phyloP scores from a whole-genome alignment of 1,140 invertebrate genomes.

The Brachionus plicatilis region DNA sequence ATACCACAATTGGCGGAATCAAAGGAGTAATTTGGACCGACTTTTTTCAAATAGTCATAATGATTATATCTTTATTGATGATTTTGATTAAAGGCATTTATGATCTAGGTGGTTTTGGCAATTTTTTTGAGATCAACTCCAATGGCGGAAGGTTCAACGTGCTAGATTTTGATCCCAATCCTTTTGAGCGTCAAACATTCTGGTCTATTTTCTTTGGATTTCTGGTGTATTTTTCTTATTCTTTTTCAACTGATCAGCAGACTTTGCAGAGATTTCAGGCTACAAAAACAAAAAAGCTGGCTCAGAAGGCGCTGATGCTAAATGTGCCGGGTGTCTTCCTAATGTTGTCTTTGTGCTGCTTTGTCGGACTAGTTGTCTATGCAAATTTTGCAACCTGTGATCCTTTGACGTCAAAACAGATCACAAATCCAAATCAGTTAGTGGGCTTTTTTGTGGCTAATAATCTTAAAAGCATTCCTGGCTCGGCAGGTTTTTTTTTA shows the following conservation, averaged over 20 bases:
- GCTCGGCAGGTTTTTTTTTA: constrained; percentile 53
- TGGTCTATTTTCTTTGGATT: constrained; percentile 49
- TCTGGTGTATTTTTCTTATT: constrained; percentile 44
- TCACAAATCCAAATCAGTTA: constrained; percentile 59
- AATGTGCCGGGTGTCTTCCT: constrained; percentile 69
- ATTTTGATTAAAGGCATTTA: constrained; percentile 52
- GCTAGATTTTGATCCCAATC: constrained; percentile 27
- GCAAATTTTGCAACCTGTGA: constrained; percentile 52
- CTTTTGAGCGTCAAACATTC: constrained; percentile 46
- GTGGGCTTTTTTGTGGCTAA: constrained; percentile 9
- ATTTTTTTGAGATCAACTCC: background rate
- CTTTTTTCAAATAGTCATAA: constrained; percentile 75
- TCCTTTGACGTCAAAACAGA: constrained; percentile 45
- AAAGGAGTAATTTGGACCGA: constrained; percentile 66
- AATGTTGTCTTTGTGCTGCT: constrained; percentile 71
- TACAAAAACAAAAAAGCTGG: background rate
- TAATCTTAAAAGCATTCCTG: constrained; percentile 46
- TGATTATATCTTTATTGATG: constrained; percentile 73
- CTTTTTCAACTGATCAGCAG: background rate
- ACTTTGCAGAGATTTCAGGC: background rate
- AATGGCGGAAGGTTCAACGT: constrained; percentile 25
- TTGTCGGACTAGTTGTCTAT: constrained; percentile 60
- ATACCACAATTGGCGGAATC: constrained; percentile 41
- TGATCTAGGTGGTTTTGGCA: constrained; percentile 6
- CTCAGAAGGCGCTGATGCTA: constrained; percentile 48